Percentiles rank a stretch among this genome's conserved stretches.
phyloP scores from a whole-genome alignment of 1,140 invertebrate genomes.

The Drosophila nebulosa region DNA sequence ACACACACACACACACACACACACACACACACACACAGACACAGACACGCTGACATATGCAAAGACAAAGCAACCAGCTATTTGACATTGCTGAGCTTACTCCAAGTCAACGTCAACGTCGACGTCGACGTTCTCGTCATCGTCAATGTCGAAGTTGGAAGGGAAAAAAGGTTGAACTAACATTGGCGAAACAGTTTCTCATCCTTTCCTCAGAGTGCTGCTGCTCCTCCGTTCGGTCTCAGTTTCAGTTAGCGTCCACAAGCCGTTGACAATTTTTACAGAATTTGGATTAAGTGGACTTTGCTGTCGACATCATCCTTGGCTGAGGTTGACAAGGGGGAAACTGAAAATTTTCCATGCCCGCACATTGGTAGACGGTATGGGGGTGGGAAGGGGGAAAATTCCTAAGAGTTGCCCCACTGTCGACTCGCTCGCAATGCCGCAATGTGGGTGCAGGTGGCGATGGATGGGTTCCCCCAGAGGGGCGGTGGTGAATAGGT shows the following conservation, averaged over 20 bases:
- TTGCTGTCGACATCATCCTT: slow-evolving; percentile 67
- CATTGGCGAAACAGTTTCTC: slow-evolving; percentile 45
- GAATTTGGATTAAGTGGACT: slow-evolving; percentile 78
- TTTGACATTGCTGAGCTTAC: slow-evolving; percentile 66
- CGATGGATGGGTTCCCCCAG: too few species aligned
- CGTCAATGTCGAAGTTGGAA: slow-evolving; percentile 17
- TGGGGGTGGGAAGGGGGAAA: slow-evolving; percentile 13
- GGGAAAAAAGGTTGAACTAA: slow-evolving; percentile 61
- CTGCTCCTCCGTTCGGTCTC: neutral
- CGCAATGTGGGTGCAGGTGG: slow-evolving; percentile 43
- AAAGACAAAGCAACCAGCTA: slow-evolving; percentile 28
- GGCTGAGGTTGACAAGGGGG: slow-evolving; percentile 12
- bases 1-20: too few species aligned
- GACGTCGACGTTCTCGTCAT: neutral
- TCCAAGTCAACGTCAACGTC: slow-evolving; percentile 13
- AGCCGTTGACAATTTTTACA: slow-evolving; percentile 64
- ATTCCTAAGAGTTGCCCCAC: slow-evolving; percentile 55
- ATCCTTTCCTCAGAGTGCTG: neutral
- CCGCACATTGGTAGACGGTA: neutral
- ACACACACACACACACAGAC: too few species aligned
- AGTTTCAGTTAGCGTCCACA: neutral
- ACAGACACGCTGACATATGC: too few species aligned
- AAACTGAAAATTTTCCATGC: slow-evolving; percentile 16
- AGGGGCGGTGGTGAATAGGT: neutral
- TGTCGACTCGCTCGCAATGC: slow-evolving; percentile 59